Evolutionary conservation across 1,140 invertebrate genomes (phyloP).

Genomic region (Batillaria attramentaria): DNA sequence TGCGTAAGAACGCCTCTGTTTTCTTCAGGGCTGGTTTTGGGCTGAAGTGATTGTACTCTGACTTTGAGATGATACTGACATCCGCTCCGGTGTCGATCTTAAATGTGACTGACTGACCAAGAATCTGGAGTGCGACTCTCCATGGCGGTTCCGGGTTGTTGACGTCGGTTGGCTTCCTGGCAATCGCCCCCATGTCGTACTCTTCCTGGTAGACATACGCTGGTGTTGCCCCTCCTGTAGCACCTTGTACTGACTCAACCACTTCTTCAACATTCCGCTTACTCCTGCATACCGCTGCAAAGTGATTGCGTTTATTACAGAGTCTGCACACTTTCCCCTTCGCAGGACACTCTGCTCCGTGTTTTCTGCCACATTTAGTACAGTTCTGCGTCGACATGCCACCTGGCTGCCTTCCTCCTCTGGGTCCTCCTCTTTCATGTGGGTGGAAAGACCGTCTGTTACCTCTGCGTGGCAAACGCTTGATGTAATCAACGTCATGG

Average conservation of each 20-base stretch:
- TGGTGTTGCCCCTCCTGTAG: too few relatives aligned
- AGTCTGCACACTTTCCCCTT: conserved; percentile 14
- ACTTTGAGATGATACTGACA: conserved; percentile 10
- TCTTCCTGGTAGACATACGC: too few relatives aligned
- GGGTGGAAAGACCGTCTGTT: background rate
- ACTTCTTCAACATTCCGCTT: background rate
- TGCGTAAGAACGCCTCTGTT: background rate
- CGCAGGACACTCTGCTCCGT: conserved; percentile 8
- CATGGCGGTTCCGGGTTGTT: background rate
- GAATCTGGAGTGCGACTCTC: background rate
- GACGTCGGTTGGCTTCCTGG: too few relatives aligned
- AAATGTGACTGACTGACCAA: background rate
- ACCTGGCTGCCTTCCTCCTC: background rate
- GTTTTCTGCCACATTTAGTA: background rate
- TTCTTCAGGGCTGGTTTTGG: background rate
- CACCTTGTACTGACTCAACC: background rate
- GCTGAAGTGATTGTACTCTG: background rate
- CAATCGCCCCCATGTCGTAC: too few relatives aligned
- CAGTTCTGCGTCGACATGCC: too few relatives aligned
- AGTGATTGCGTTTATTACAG: conserved; percentile 22
- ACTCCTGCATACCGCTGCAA: conserved; percentile 9
- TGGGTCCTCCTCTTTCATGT: background rate
- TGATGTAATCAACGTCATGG: background rate
- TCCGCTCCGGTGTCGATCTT: conserved; percentile 40
- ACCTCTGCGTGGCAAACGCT: background rate